Evolutionary conservation across 2,113 vertebrate genomes (phyloP).

Genomic region (Amblyopsis rosae): DNA sequence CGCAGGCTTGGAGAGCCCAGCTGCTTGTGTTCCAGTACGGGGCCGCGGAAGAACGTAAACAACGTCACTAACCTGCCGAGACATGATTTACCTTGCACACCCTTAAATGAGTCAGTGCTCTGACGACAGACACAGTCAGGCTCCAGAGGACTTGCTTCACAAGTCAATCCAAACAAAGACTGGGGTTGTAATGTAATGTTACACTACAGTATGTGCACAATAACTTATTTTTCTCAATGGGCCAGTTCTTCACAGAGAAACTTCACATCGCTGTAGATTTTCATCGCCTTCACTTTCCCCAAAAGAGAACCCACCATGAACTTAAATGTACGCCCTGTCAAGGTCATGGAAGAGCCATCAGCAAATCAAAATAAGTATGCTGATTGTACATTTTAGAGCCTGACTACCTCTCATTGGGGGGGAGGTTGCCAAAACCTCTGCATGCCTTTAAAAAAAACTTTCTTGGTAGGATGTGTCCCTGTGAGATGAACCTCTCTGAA

Average conservation of each 20-base stretch:
- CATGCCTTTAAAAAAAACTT: slow-evolving; percentile 25
- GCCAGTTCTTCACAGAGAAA: slow-evolving; percentile 6
- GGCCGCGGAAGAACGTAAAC: slow-evolving; percentile 23
- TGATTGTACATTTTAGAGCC: slow-evolving; percentile 40
- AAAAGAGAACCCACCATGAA: slow-evolving; percentile 28
- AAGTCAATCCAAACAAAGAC: slow-evolving; percentile 43
- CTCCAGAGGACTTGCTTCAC: slow-evolving; percentile 42
- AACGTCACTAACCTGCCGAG: slow-evolving; percentile 43
- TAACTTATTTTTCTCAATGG: slow-evolving; percentile 15
- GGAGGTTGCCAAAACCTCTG: slow-evolving; percentile 37
- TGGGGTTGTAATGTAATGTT: background rate
- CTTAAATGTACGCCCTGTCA: slow-evolving; percentile 8
- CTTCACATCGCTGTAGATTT: slow-evolving; percentile 5
- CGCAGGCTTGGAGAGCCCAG: slow-evolving; percentile 29
- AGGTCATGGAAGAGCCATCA: slow-evolving; percentile 23
- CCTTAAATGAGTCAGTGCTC: slow-evolving; percentile 47
- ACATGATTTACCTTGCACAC: slow-evolving; percentile 60
- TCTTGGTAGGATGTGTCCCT: slow-evolving; percentile 26
- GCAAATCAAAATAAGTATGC: slow-evolving; percentile 48
- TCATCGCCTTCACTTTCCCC: slow-evolving; percentile 16
- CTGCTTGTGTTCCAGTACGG: slow-evolving; percentile 51
- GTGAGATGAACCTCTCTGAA: slow-evolving; percentile 19
- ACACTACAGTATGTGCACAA: background rate
- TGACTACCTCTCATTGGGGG: slow-evolving; percentile 15
- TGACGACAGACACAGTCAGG: slow-evolving; percentile 29